Conservation (phyloP, 2,113 vertebrate species). For the Egretta garzetta region DNA sequence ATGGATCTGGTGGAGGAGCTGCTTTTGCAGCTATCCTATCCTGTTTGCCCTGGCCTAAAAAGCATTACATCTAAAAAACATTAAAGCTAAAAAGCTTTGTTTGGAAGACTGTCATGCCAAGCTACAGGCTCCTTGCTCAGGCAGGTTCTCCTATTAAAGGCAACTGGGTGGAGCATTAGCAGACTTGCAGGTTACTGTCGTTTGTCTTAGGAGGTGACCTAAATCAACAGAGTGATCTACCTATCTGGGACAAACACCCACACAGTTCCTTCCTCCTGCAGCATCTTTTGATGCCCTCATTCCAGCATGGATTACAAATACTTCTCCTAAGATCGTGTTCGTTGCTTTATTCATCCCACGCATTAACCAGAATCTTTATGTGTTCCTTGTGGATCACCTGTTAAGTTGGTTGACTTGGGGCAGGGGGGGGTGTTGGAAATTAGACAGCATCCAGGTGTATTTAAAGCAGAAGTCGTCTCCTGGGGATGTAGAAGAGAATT, state of each 20-base stretch:
- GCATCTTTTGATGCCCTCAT: slow-evolving; percentile 18
- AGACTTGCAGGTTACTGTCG: neutral
- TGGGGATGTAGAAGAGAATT: neutral
- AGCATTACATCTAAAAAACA: neutral
- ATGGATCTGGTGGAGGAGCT: neutral
- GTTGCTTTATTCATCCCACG: neutral
- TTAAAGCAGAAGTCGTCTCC: neutral
- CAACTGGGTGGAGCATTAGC: slow-evolving; percentile 17
- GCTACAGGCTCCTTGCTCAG: neutral
- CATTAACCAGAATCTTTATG: neutral
- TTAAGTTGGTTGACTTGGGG: neutral
- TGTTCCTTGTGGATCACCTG: neutral
- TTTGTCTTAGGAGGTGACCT: slow-evolving; percentile 25
- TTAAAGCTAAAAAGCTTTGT: neutral
- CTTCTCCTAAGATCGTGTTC: neutral
- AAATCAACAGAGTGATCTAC: slow-evolving; percentile 12
- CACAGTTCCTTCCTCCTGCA: slow-evolving; percentile 15
- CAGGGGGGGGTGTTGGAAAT: neutral
- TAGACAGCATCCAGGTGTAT: neutral
- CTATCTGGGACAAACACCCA: slow-evolving; percentile 34
- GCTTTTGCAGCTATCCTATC: neutral
- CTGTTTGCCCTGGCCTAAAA: neutral
- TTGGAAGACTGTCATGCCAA: neutral
- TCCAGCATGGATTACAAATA: neutral
- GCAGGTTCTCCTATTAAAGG: neutral